Evolutionary conservation across 1,140 invertebrate genomes (phyloP), one percentile per base, ranked within the genome.

Genomic region (Schlechtendalia chinensis): DNA sequence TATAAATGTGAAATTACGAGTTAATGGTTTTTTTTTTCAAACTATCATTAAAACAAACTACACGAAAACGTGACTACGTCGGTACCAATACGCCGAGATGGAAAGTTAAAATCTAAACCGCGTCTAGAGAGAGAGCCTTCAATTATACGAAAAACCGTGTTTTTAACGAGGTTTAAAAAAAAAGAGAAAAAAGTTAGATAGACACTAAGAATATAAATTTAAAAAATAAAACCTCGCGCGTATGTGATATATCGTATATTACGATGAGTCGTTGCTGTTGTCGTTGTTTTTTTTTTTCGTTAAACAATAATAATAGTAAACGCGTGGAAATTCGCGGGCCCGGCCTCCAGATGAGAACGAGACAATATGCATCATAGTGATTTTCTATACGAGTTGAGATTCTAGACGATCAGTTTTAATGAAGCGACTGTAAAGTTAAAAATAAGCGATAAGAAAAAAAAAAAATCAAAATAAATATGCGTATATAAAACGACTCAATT

Each of bases 81-180:
- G 32, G 8, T 50, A 16, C 17, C 47, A n/a, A n/a, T 39, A 8
- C 8, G 32, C 32, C 32, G 22, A 24, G n/a, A 69, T 47, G 65
- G 65, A 67, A 67, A 67, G 12, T 67, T 67, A 47, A n/a, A 45
- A 47, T 67, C 32, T 47, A 45, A 1, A 65, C n/a, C n/a, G n/a
- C 19, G n/a, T 45, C 2, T 10, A 3, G 3, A 39, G 32, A 39
- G n/a, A 67, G 4, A 47, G 19, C 39, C 39, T 67, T 47, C n/a
- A 67, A 39, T 65, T 65, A 39, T 50, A 45, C 19, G 1, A 67
- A 22, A 22, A 69, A 47, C 47, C 14, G 6, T 69, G 39, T 16
- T 45, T n/a, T 17, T 69, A 24, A 69, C 12, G 45, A 69, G 65
- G 12, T 50, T 45, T 45, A 45, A 5, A 50, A 12, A 12, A 11